These are phyloP conservation scores for Machimus atricapillus DNA, from an alignment of 2,888 invertebrate genomes.

Conservation along the genomic window DNA sequence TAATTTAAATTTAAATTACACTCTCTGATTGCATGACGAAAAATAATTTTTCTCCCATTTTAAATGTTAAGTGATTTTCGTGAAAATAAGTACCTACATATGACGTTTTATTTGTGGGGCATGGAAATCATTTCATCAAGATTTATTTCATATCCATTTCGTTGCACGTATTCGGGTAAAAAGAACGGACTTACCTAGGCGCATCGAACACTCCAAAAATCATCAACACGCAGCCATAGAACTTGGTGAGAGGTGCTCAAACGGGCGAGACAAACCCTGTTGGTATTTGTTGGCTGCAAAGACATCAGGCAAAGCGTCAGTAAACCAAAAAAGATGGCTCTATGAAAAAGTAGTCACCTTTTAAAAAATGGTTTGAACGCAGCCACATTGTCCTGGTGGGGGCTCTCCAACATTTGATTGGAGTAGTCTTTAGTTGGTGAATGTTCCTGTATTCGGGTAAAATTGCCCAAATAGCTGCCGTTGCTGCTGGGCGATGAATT, in stretches of 20 bases:
- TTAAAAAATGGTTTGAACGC: constrained; percentile 92
- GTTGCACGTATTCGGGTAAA: not conserved
- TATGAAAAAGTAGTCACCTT: constrained; percentile 67
- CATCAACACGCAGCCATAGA: constrained; percentile 33
- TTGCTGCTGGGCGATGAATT: constrained; percentile 49
- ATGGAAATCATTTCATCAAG: not conserved
- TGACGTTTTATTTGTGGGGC: too few relatives aligned
- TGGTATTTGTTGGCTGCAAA: constrained; percentile 75
- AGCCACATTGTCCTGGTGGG: constrained; percentile 57
- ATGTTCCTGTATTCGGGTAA: constrained; percentile 55
- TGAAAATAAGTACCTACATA: too few relatives aligned
- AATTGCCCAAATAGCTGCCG: constrained; percentile 50
- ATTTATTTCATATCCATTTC: not conserved
- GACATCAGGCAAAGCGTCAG: constrained; percentile 24
- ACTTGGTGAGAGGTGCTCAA: constrained; percentile 6
- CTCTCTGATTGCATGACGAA: too few relatives aligned
- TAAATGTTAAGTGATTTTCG: too few relatives aligned
- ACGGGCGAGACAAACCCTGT: constrained; percentile 80
- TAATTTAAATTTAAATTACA: too few relatives aligned
- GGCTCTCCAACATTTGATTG: constrained; percentile 52
- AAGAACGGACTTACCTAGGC: constrained; percentile 13
- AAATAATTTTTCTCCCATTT: too few relatives aligned
- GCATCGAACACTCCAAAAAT: constrained; percentile 16
- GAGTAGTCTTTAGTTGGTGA: constrained; percentile 54
- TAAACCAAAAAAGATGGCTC: constrained; percentile 40